phyloP scores from a whole-genome alignment of 2,888 invertebrate species.

The Plagodis dolabraria region DNA sequence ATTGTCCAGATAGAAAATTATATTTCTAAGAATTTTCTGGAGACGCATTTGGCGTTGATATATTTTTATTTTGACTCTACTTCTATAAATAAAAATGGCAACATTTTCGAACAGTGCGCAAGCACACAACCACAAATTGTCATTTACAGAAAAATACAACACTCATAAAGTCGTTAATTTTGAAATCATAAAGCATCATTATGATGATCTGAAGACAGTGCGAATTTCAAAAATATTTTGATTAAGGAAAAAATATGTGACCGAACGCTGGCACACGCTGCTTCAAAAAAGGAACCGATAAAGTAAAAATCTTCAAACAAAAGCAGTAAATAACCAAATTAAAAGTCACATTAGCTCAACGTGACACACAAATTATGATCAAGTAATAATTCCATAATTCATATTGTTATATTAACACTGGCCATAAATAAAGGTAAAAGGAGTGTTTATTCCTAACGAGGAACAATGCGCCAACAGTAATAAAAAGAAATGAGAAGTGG shows the following conservation, averaged over 20 bases:
- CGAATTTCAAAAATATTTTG: slow-evolving; percentile 40
- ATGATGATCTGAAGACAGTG: slow-evolving; percentile 20
- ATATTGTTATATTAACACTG: slow-evolving; percentile 57
- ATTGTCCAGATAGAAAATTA: slow-evolving; percentile 58
- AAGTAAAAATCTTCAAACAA: slow-evolving; percentile 53
- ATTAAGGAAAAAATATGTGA: slow-evolving; percentile 31
- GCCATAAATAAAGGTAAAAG: slow-evolving; percentile 59
- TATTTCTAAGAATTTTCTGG: slow-evolving; percentile 39
- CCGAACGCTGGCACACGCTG: slow-evolving; percentile 22
- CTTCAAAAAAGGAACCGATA: slow-evolving; percentile 30
- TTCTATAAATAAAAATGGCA: slow-evolving; percentile 20
- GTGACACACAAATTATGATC: slow-evolving; percentile 62
- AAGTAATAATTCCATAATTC: slow-evolving; percentile 67
- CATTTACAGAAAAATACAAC: slow-evolving; percentile 23
- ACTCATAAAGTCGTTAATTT: slow-evolving; percentile 12
- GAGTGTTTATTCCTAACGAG: slow-evolving; percentile 45
- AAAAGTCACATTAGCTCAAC: slow-evolving; percentile 63
- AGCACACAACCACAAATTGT: slow-evolving; percentile 20
- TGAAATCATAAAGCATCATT: slow-evolving; percentile 26
- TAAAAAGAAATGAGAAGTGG: slow-evolving; percentile 43
- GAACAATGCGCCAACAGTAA: slow-evolving; percentile 62
- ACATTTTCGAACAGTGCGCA: slow-evolving; percentile 1
- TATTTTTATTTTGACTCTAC: slow-evolving; percentile 26
- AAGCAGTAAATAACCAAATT: slow-evolving; percentile 73
- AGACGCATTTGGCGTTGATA: slow-evolving; percentile 19